A percentile compares a stretch with the other conserved stretches of the same genome.
phyloP scores from a whole-genome alignment of 23 tunicate genomes.

The Phallusia fumigata region DNA sequence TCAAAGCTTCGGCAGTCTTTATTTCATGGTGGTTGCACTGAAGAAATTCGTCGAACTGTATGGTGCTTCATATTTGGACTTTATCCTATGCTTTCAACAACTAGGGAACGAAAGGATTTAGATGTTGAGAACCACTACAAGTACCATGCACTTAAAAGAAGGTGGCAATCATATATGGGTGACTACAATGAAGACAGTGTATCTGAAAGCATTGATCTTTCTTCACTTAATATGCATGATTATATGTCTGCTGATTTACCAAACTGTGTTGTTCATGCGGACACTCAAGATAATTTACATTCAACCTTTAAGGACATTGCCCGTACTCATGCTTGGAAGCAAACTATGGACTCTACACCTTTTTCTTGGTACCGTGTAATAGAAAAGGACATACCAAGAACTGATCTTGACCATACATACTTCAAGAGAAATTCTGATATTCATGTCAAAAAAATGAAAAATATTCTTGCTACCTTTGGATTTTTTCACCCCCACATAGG shows the following conservation, averaged over 20 bases:
- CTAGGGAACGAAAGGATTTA: constrained; percentile 22
- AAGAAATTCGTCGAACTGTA: constrained; percentile 25
- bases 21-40: constrained; percentile 49
- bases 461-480: constrained; percentile 58
- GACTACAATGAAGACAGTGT: constrained; percentile 1
- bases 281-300: not conserved
- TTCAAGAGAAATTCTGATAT: constrained; percentile 16
- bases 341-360: constrained; percentile 15
- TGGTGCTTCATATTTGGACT: constrained; percentile 60
- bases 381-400: constrained; percentile 70
- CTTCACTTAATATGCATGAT: not conserved
- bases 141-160: constrained; percentile 53
- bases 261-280: not conserved
- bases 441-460: constrained; percentile 34
- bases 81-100: constrained; percentile 53
- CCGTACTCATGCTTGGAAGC: constrained; percentile 33
- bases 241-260: constrained; percentile 6
- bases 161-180: constrained; percentile 25
- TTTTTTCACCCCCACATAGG: constrained; percentile 61
- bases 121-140: constrained; percentile 36
- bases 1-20: constrained; percentile 39
- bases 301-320: constrained; percentile 19
- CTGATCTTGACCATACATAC: constrained; percentile 52
- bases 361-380: constrained; percentile 42
- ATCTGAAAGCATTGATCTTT: not conserved